These are phyloP conservation scores for Delphinapterus leucas DNA, from an alignment of 2,113 vertebrate genomes.

Conservation along the genomic window DNA sequence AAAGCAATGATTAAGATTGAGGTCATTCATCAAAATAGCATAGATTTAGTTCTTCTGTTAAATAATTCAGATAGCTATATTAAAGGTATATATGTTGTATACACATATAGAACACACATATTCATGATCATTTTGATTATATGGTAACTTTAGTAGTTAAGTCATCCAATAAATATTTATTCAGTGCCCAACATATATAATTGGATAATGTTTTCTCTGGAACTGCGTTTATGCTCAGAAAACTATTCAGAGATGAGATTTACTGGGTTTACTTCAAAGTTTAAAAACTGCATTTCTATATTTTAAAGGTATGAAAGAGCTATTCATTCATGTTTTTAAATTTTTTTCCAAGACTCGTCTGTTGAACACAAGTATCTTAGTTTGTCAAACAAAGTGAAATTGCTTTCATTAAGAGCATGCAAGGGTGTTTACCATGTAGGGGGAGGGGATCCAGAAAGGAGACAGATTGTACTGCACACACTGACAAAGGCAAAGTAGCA, in stretches of 20 bases:
- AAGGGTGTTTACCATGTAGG: not conserved
- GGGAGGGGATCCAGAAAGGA: not conserved
- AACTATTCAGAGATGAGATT: not conserved
- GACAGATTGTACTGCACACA: not conserved
- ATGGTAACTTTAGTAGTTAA: not conserved
- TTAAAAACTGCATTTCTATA: not conserved
- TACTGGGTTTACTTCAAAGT: not conserved
- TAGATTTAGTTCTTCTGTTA: not conserved
- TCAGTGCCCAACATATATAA: not conserved
- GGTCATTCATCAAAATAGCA: not conserved
- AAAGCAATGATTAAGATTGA: not conserved
- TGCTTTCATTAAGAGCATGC: slow-evolving; percentile 16
- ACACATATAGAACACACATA: not conserved
- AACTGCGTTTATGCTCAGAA: not conserved
- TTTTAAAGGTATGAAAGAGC: not conserved
- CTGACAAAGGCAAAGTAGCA: not conserved
- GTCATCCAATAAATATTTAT: not conserved
- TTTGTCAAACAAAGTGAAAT: slow-evolving; percentile 19
- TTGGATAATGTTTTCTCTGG: not conserved
- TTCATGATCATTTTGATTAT: not conserved
- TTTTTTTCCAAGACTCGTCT: not conserved
- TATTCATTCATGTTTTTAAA: not conserved
- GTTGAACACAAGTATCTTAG: not conserved
- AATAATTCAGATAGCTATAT: not conserved
- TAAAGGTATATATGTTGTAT: not conserved